These are phyloP conservation scores for Drosophila fulvimacula DNA, from an alignment of 2,888 invertebrate genomes.

Conservation along the genomic window DNA sequence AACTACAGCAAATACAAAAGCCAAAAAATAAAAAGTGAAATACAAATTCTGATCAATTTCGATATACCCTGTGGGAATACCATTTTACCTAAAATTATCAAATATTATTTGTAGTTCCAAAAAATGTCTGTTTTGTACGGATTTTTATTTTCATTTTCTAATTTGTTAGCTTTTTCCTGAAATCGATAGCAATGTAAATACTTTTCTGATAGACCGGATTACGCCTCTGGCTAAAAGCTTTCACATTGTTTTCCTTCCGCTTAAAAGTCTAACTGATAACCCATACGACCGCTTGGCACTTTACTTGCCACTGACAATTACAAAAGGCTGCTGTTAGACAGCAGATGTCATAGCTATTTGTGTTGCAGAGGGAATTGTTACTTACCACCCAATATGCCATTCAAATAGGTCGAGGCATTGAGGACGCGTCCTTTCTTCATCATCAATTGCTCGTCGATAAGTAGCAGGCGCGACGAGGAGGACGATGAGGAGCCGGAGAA, in stretches of 20 bases:
- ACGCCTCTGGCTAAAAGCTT: neutral
- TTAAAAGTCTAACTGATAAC: no score
- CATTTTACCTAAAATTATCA: neutral
- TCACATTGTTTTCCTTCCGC: no score
- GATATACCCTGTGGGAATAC: neutral
- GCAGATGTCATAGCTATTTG: conserved; percentile 20
- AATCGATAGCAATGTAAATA: neutral
- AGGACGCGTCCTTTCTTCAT: conserved; percentile 81
- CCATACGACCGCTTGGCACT: conserved; percentile 24
- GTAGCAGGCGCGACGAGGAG: conserved; percentile 78
- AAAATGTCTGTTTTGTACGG: neutral
- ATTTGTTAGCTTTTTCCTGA: neutral
- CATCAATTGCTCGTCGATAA: conserved; percentile 83
- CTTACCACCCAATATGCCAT: conserved; percentile 83
- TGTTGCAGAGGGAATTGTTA: conserved; percentile 39
- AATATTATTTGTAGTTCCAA: no score
- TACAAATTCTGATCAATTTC: neutral
- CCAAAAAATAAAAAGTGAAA: no score
- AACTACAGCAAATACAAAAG: conserved; percentile 9
- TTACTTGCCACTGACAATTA: conserved; percentile 20
- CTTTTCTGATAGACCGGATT: neutral
- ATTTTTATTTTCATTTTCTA: neutral
- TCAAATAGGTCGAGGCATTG: conserved; percentile 79
- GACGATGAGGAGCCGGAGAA: conserved; percentile 49
- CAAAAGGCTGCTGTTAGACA: conserved; percentile 17